phyloP scores from a whole-genome alignment of 1,140 invertebrate genomes.

The Drosophila quadrilineata region DNA sequence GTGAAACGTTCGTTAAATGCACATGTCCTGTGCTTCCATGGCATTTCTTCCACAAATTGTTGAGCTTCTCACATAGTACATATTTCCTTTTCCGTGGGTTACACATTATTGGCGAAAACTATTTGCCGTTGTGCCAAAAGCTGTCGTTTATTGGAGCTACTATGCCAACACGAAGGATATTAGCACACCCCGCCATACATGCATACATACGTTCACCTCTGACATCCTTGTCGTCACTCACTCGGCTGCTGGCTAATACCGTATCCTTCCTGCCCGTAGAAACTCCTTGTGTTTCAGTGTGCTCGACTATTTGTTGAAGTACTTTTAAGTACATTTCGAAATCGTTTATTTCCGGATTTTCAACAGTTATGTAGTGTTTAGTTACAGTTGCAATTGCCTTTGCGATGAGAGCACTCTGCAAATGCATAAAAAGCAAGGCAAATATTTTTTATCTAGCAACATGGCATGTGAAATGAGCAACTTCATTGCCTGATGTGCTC shows the following conservation, averaged over 20 bases:
- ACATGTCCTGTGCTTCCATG: background rate
- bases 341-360: constrained; percentile 72
- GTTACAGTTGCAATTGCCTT: constrained; percentile 5
- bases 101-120: constrained; percentile 32
- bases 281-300: constrained; percentile 18
- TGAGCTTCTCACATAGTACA: constrained; percentile 7
- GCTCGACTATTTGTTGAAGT: constrained; percentile 57
- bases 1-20: too few relatives aligned
- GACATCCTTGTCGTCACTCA: background rate
- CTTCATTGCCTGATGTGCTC: constrained; percentile 1
- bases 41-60: background rate
- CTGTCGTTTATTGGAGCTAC: constrained; percentile 46
- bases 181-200: constrained; percentile 2
- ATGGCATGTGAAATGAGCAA: constrained; percentile 2
- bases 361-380: constrained; percentile 37
- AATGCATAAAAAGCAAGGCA: constrained; percentile 25
- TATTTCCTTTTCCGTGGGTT: constrained; percentile 10
- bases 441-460: constrained; percentile 49
- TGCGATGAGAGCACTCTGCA: constrained; percentile 19
- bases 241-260: background rate
- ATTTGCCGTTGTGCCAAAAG: constrained; percentile 26
- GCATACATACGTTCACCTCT: background rate
- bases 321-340: constrained; percentile 70
- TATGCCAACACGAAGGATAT: constrained; percentile 41
- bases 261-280: constrained; percentile 10